These are phyloP conservation scores for Salvator merianae DNA, from an alignment of 2,113 vertebrate species.

Conservation along the genomic window DNA sequence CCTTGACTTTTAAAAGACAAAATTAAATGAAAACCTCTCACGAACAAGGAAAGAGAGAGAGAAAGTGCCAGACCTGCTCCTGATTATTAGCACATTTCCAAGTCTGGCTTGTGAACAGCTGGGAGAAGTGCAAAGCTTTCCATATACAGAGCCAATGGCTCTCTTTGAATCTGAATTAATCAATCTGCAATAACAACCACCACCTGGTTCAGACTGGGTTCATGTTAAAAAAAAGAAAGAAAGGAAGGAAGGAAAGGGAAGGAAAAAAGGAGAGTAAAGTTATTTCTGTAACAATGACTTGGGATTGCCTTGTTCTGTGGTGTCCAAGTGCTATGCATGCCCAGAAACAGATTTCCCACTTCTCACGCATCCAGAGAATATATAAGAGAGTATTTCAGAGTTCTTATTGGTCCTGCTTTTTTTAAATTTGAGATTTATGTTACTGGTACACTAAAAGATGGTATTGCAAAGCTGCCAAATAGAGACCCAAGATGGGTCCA, in stretches of 20 bases:
- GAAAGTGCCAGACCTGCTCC: slow-evolving; percentile 45
- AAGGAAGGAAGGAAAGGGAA: not conserved
- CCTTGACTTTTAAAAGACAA: slow-evolving; percentile 55
- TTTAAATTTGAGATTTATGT: not conserved
- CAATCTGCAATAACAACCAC: slow-evolving; percentile 1
- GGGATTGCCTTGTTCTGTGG: not conserved
- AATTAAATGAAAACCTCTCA: slow-evolving; percentile 71
- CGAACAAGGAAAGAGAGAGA: slow-evolving; percentile 48
- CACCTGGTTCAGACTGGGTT: slow-evolving; percentile 9
- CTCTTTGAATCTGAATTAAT: slow-evolving; percentile 19
- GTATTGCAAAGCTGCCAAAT: not conserved
- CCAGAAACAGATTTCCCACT: not conserved
- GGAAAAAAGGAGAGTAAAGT: not conserved
- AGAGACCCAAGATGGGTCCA: not conserved
- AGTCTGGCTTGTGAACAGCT: slow-evolving; percentile 8
- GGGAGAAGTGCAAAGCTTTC: slow-evolving; percentile 15
- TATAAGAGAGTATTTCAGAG: not conserved
- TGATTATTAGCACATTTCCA: slow-evolving; percentile 50
- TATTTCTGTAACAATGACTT: not conserved
- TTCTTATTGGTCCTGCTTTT: not conserved
- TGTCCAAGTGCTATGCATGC: not conserved
- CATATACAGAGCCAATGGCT: slow-evolving; percentile 13
- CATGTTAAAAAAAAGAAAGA: not conserved
- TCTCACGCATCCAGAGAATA: not conserved
- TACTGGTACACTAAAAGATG: not conserved